Evolutionary conservation across 1,140 invertebrate species (phyloP).

Genomic region (Bacillus rossius): DNA sequence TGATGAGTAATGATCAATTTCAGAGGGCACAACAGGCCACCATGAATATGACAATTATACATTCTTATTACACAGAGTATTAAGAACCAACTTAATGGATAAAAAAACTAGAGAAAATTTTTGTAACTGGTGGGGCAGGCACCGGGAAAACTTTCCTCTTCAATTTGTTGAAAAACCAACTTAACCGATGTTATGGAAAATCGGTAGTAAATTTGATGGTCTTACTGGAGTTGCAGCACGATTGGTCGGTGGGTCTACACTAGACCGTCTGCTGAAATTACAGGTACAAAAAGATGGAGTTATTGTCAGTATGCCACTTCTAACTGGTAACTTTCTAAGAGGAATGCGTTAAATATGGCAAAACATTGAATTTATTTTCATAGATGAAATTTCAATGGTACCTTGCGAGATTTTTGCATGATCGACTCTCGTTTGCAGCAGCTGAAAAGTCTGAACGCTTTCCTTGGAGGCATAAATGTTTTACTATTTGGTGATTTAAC

Average conservation of each 20-base stretch:
- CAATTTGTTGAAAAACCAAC: constrained; percentile 31
- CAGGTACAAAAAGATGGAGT: constrained; percentile 36
- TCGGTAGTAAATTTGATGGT: constrained; percentile 33
- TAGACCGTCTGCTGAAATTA: constrained; percentile 32
- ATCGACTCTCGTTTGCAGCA: constrained; percentile 36
- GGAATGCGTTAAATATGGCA: constrained; percentile 34
- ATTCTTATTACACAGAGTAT: constrained; percentile 22
- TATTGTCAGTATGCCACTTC: constrained; percentile 28
- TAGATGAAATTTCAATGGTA: constrained; percentile 42
- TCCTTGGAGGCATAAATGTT: constrained; percentile 32
- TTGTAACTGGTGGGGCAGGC: constrained; percentile 22
- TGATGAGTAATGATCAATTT: constrained; percentile 22
- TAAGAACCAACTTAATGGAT: constrained; percentile 20
- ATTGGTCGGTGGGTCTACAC: constrained; percentile 28
- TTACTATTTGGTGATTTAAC: constrained; percentile 37
- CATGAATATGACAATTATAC: constrained; percentile 21
- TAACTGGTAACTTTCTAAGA: constrained; percentile 35
- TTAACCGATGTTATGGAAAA: constrained; percentile 32
- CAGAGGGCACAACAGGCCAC: constrained; percentile 12
- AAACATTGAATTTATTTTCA: constrained; percentile 37
- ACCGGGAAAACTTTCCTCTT: constrained; percentile 36
- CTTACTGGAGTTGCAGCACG: constrained; percentile 34
- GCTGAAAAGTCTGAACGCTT: constrained; percentile 25
- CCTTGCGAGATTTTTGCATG: constrained; percentile 37
- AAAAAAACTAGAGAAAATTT: constrained; percentile 17